Base-by-base conservation (phyloP, 2,888 invertebrate genomes). In the Volucella bombylans region DNA sequence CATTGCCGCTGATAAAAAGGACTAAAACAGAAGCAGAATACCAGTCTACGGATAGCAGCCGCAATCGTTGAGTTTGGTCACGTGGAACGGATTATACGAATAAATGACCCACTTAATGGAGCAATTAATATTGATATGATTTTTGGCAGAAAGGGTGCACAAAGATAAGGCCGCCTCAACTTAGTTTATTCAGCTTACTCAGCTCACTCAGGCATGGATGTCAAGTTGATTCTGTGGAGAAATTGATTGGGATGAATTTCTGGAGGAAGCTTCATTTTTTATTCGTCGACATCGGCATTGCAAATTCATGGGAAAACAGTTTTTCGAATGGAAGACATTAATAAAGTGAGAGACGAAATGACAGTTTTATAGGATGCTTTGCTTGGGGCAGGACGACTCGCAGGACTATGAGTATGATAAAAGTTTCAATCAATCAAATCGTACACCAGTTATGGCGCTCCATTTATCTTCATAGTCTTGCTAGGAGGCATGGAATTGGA, bases 41-140 rank as follows among this genome's bases (percentile, higher is more conserved):
- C 18, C 1, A 18, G 18, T 18, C 1, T 23, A 23, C 49, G 23
- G 61, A 23, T 12, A n/a, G 23, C 38, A 14, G 23, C 1, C 54
- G 14, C 18, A 74, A 65, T 72, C 72, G 65, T 76, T 61, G 65
- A 82, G 50, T 82, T 57, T 61, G 39, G 54, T 61, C 77, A 71
- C 81, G 68, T 69, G 68, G 52, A 79, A 38, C 31, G 50, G 64
- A 83, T 83, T 68, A 69, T 69, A 64, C 68, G 52, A 62, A 81
- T 39, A 67, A 80, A 80, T 80, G 54, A 41, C 41, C 59, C 80
- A 76, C 76, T 80, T 72, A 81, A 71, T 80, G 71, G 71, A 76
- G 49, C 71, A 85, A 85, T 85, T 85, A 85, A 85, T 80, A 76
- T 67, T 85, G 80, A 85, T 85, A 85, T 85, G 83, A 85, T 67